Base-by-base conservation (phyloP, 2,888 invertebrate genomes). In the Hofmannophila pseudospretella region DNA sequence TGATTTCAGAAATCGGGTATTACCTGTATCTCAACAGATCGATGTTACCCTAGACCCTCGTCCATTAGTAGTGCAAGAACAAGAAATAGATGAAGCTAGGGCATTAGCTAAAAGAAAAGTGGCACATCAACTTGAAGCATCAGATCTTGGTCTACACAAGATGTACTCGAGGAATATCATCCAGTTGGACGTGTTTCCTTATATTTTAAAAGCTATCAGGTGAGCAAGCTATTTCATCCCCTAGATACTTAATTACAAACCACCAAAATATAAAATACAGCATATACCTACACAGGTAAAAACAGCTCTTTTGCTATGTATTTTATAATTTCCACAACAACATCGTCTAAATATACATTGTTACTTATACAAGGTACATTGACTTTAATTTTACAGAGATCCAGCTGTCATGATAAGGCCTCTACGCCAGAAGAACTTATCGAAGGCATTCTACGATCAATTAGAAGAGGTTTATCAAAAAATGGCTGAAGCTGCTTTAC, bases 121-220 rank as follows among this genome's bases (percentile, higher is more conserved):
- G 20, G 92, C 91, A 0, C 93, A 90, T 58, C 90, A 92, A 44
- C 82, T 93, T 2, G 92, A 93, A 51, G 93, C 91, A 44, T 92
- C 92, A 0, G 88, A 89, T 47, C 61, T 93, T 2, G 89, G 82
- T 1, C 72, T 90, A 9, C 58, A 88, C 13, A 93, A 93, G 60
- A 80, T 94, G 57, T 80, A 89, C 58, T 78, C 88, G 4, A 89
- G 91, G 51, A 94, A 93, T 49, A 88, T 93, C 10, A 84, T 90
- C 40, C 89, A 90, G 5, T 68, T 94, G 22, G 91, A 92, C 38
- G 87, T 90, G 13, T 90, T 89, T 53, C 91, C 92, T 0, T 88
- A 93, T 33, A 78, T 78, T 9, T 74, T 93, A 0, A 72, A 67
- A 32, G 90, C 89, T 1, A 88, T 93, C 26, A 82, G 81, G 90